These are phyloP conservation scores for Tetheella fluctuosa DNA, from an alignment of 2,888 invertebrate species.

Conservation along the genomic window DNA sequence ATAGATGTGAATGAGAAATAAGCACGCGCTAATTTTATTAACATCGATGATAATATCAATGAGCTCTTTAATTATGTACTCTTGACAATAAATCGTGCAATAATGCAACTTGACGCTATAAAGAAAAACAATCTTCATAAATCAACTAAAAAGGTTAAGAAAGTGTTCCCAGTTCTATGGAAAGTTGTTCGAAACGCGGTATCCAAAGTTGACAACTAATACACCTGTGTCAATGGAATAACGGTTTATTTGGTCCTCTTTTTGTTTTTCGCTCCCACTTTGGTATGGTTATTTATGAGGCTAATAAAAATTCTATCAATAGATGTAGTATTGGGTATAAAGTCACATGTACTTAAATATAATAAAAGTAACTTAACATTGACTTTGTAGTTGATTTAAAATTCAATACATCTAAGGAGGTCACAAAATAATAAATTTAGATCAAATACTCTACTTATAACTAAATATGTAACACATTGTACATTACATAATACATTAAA, in stretches of 20 bases:
- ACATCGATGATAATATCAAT: constrained; percentile 25
- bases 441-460: too few relatives aligned
- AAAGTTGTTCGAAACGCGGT: constrained; percentile 35
- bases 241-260: constrained; percentile 52
- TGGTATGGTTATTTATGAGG: constrained; percentile 43
- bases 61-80: constrained; percentile 10
- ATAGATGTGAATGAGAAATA: constrained; percentile 52
- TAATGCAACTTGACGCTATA: constrained; percentile 18
- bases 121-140: constrained; percentile 12
- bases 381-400: not conserved
- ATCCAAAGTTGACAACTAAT: constrained; percentile 40
- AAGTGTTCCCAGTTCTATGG: constrained; percentile 25
- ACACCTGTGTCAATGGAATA: constrained; percentile 51
- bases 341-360: constrained; percentile 8
- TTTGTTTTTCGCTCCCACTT: constrained; percentile 41
- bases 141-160: not conserved
- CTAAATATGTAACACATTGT: too few relatives aligned
- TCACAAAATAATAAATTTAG: too few relatives aligned
- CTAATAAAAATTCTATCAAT: constrained; percentile 46
- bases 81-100: constrained; percentile 24
- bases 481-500: too few relatives aligned
- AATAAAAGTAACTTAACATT: constrained; percentile 9
- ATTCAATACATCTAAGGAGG: not conserved
- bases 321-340: constrained; percentile 33
- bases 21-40: constrained; percentile 38